phyloP scores from a whole-genome alignment of 2,888 invertebrate genomes.

The Himalopsyche kuldschensis region DNA sequence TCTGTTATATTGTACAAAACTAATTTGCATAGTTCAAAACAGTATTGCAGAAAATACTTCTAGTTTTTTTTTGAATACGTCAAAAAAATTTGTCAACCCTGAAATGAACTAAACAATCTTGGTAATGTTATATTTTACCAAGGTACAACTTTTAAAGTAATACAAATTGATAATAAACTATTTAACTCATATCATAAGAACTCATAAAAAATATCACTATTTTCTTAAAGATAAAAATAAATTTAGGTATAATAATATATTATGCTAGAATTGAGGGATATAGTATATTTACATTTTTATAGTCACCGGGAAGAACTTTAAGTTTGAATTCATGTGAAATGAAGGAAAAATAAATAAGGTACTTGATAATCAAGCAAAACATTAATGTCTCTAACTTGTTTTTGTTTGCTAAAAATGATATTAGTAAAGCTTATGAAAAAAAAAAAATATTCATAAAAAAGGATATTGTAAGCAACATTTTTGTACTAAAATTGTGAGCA shows the following conservation, averaged over 20 bases:
- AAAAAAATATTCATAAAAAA: too few relatives aligned
- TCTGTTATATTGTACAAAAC: neutral
- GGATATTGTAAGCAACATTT: too few relatives aligned
- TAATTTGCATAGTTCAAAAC: neutral
- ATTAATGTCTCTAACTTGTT: too few relatives aligned
- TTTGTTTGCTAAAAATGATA: too few relatives aligned
- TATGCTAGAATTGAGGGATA: neutral
- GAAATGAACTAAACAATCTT: neutral
- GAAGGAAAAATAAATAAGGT: neutral
- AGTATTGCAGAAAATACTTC: neutral
- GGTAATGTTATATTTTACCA: neutral
- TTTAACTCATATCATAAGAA: neutral
- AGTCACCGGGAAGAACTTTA: neutral
- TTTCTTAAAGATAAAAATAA: neutral
- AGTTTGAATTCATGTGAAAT: neutral
- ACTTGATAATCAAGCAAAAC: neutral
- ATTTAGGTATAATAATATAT: neutral
- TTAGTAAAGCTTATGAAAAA: too few relatives aligned
- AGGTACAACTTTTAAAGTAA: neutral
- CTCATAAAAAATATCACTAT: neutral
- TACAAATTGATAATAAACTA: neutral
- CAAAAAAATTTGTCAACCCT: neutral
- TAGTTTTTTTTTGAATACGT: slow-evolving; percentile 2
- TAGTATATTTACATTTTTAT: neutral
- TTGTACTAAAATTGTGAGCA: too few relatives aligned